Percentiles rank a stretch among this genome's conserved stretches.
phyloP scores from a whole-genome alignment of 1,140 invertebrate species.

The Cheumatopsyche charites region DNA sequence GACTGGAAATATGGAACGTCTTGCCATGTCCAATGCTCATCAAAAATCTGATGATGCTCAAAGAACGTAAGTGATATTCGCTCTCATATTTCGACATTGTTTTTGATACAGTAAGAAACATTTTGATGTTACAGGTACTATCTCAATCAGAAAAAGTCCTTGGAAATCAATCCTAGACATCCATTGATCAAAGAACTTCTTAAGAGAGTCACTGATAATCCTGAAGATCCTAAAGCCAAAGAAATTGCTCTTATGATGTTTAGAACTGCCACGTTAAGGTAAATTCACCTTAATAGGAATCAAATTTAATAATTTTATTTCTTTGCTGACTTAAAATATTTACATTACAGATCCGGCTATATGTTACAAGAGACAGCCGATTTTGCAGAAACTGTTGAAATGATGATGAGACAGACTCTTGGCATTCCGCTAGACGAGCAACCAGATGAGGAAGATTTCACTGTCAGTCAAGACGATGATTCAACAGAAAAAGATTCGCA shows the following conservation, averaged over 20 bases:
- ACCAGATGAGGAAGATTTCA: constrained; percentile 64
- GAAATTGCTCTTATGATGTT: constrained; percentile 92
- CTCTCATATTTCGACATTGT: constrained; percentile 13
- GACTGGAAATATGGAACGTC: constrained; percentile 99
- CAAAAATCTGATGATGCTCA: constrained; percentile 94
- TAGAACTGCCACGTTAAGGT: constrained; percentile 87
- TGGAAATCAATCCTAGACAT: constrained; percentile 98
- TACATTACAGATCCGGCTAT: constrained; percentile 73
- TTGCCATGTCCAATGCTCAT: constrained; percentile 96
- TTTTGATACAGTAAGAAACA: neutral
- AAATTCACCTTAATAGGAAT: constrained; percentile 6
- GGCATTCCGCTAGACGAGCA: constrained; percentile 81
- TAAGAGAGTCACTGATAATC: constrained; percentile 78
- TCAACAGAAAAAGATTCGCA: constrained; percentile 55
- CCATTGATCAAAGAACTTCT: constrained; percentile 93
- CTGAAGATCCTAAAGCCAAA: constrained; percentile 80
- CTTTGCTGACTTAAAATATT: neutral
- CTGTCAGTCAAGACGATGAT: constrained; percentile 52
- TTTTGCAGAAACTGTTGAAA: constrained; percentile 88
- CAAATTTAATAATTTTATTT: neutral
- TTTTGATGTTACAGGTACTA: constrained; percentile 71
- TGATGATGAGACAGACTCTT: constrained; percentile 81
- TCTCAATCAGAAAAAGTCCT: constrained; percentile 93
- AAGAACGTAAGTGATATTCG: constrained; percentile 58
- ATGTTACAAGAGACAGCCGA: constrained; percentile 84